Conservation (phyloP, 2,888 invertebrate species). For the Oscheius myriophilus region DNA sequence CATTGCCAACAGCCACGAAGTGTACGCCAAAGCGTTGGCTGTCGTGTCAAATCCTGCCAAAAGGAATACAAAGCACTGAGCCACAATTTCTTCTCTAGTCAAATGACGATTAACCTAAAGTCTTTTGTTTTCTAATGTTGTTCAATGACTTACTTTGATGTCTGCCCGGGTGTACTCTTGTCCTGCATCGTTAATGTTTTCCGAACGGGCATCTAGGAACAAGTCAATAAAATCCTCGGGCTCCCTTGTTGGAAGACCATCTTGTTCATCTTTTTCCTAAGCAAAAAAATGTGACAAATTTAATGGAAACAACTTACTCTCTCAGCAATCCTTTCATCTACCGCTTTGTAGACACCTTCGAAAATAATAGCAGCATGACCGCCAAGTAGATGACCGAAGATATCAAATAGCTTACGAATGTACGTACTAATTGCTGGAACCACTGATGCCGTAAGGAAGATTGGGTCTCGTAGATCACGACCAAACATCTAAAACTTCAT, state of each 20-base stretch:
- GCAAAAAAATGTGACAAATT: not conserved
- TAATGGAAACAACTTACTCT: slow-evolving; percentile 14
- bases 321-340: slow-evolving; percentile 34
- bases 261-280: slow-evolving; percentile 31
- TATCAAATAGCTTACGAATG: slow-evolving; percentile 30
- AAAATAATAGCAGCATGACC: not conserved
- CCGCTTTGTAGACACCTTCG: slow-evolving; percentile 23
- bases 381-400: not conserved
- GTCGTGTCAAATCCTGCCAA: slow-evolving; percentile 73
- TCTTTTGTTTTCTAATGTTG: too few species aligned
- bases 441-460: slow-evolving; percentile 33
- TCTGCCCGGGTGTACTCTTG: slow-evolving; percentile 3
- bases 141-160: too few species aligned
- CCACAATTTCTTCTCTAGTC: slow-evolving; percentile 55
- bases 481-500: too few species aligned
- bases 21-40: slow-evolving; percentile 73
- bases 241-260: slow-evolving; percentile 33
- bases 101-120: slow-evolving; percentile 48
- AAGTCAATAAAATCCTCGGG: slow-evolving; percentile 65
- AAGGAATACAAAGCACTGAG: slow-evolving; percentile 60
- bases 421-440: slow-evolving; percentile 28
- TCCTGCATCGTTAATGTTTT: slow-evolving; percentile 25
- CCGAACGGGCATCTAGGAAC: slow-evolving; percentile 58
- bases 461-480: slow-evolving; percentile 24
- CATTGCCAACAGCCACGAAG: slow-evolving; percentile 72